Conservation (phyloP, 2,888 invertebrate genomes). For the Salticus scenicus region DNA sequence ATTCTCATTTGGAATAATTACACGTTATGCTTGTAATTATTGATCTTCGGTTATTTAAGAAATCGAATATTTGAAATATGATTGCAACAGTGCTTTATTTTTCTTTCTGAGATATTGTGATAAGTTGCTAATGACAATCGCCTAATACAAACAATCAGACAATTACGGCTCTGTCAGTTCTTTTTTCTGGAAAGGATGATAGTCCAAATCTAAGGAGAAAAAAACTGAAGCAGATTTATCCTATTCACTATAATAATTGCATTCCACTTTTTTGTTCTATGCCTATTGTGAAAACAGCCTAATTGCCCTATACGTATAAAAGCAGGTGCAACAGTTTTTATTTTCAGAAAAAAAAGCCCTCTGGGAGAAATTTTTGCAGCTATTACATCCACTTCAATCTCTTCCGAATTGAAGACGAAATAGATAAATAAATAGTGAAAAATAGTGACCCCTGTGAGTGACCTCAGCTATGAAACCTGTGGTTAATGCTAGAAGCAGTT, state of each 20-base stretch:
- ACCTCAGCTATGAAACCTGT: constrained; percentile 43
- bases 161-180: constrained; percentile 2
- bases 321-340: constrained; percentile 37
- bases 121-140: constrained; percentile 7
- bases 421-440: constrained; percentile 20
- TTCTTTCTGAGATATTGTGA: neutral
- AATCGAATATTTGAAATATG: neutral
- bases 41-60: neutral
- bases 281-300: constrained; percentile 14
- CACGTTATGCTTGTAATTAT: neutral
- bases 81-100: neutral
- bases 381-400: constrained; percentile 35
- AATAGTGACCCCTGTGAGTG: constrained; percentile 39
- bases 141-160: neutral
- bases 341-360: constrained; percentile 5
- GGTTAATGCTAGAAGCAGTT: constrained; percentile 47
- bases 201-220: neutral
- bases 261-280: constrained; percentile 23
- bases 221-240: neutral
- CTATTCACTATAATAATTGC: constrained; percentile 28
- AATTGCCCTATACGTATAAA: constrained; percentile 35
- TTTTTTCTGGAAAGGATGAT: neutral
- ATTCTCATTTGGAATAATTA: neutral
- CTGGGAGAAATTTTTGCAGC: constrained; percentile 19
- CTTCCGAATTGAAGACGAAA: constrained; percentile 23